phyloP scores from a whole-genome alignment of 2,797 vertebrate genomes.

The Brachymystax lenok region DNA sequence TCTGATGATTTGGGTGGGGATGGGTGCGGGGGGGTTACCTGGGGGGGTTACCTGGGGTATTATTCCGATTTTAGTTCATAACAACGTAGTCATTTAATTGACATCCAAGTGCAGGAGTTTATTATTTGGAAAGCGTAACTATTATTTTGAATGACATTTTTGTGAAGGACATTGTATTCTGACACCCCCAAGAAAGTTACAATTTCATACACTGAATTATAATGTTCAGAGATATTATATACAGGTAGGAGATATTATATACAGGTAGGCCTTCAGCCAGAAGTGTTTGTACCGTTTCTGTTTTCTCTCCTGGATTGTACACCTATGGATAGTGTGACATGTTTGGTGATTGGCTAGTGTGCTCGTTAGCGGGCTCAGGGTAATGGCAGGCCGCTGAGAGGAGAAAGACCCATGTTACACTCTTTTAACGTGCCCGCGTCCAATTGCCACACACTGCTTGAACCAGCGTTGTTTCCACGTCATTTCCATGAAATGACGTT shows the following conservation, averaged over 20 bases:
- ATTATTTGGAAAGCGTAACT: too few species aligned
- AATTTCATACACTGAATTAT: neutral
- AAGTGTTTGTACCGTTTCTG: neutral
- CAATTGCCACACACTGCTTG: too few species aligned
- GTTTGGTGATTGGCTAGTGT: neutral
- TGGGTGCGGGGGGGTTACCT: too few species aligned
- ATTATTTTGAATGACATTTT: too few species aligned
- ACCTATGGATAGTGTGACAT: neutral
- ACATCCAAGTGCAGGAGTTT: too few species aligned
- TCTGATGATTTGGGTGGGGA: neutral
- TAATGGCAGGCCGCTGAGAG: conserved; percentile 3
- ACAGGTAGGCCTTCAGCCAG: too few species aligned
- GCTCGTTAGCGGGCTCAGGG: conserved; percentile 7
- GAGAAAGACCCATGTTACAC: neutral
- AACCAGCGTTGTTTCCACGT: too few species aligned
- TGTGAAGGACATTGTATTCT: neutral
- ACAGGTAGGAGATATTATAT: too few species aligned
- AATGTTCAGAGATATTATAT: neutral
- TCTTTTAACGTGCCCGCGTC: neutral
- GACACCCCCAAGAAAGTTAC: neutral
- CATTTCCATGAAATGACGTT: too few species aligned
- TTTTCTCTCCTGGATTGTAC: neutral
- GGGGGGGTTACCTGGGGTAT: neutral
- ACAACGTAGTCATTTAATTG: too few species aligned
- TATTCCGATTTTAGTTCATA: too few species aligned